Base-by-base conservation (phyloP, 2,797 vertebrate species). In the Sebastes oblongus region DNA sequence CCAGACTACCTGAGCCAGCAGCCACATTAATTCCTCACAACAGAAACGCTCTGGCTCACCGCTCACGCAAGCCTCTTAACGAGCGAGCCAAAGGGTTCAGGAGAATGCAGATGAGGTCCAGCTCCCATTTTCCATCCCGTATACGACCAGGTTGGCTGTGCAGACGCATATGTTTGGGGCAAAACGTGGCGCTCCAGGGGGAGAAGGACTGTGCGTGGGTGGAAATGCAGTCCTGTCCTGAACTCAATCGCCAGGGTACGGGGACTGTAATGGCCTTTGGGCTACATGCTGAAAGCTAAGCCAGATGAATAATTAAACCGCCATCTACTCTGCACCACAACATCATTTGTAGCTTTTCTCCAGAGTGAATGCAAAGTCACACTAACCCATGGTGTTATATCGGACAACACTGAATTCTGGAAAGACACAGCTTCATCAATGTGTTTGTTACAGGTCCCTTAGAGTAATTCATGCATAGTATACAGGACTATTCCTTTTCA, bases 21-120 rank as follows among this genome's bases (percentile, higher is more conserved):
- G 81, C 75, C 59, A 72, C 89, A 93, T 96, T 94, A 94, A 95
- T 94, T 93, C 93, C 77, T 46, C 64, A 61, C 89, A 83, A 70
- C 73, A 74, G 78, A 81, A 71, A 64, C 9, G 82, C 70, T 89
- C 39, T 71, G 84, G 89, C 80, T 87, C 83, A 85, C 81, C 81
- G 87, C 88, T 70, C 84, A 65, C 88, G 74, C 82, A 84, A 74
- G 67, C 54, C 76, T 88, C 76, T 85, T 93, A 93, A 94, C 62
- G 73, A 91, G 87, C 25, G 7, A 60, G 71, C 27, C 69, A 30
- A 32, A 27, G 27, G 81, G 61, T 74, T 73, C 32, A 61, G 64
- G 83, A 88, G 85, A 87, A 88, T 69, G 81, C 80, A 84, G 76
- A 89, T 70, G 77, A 80, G 80, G 72, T 73, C 81, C 84, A 59